phyloP scores from a whole-genome alignment of 2,113 vertebrate genomes.

The Xenopus laevis region DNA sequence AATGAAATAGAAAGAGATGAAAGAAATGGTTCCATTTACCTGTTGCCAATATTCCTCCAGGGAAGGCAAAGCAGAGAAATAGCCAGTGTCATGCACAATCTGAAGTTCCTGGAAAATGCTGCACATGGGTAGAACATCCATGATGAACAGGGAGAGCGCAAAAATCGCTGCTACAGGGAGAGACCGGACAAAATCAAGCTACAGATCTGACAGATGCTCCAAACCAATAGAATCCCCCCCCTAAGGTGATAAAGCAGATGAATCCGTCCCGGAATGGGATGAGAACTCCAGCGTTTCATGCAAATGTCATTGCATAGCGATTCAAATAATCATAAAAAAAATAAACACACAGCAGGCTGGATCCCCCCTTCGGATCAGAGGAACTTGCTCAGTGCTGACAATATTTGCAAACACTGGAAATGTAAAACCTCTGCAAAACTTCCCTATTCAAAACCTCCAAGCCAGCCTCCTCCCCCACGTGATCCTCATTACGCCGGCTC shows the following conservation, averaged over 20 bases:
- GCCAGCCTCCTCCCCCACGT: constrained; percentile 63
- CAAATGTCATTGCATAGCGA: constrained; percentile 67
- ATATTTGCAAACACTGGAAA: constrained; percentile 90
- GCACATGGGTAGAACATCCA: constrained; percentile 99
- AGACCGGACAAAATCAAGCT: constrained; percentile 15
- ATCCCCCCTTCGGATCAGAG: constrained; percentile 54
- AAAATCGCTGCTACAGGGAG: constrained; percentile 27
- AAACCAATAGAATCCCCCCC: constrained; percentile 2
- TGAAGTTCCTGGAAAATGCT: constrained; percentile 99
- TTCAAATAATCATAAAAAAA: constrained; percentile 26
- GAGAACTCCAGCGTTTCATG: constrained; percentile 66
- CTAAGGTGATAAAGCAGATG: constrained; percentile 43
- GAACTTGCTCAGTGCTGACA: constrained; percentile 65
- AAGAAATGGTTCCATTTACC: constrained; percentile 69
- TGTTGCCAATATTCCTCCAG: constrained; percentile 99
- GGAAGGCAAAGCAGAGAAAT: constrained; percentile 97
- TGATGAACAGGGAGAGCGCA: constrained; percentile 55
- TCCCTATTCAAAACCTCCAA: constrained; percentile 87
- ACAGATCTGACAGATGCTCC: neutral
- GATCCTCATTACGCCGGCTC: constrained; percentile 62
- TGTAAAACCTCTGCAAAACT: constrained; percentile 85
- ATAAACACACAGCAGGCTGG: neutral
- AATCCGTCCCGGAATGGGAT: constrained; percentile 52
- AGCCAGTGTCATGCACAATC: constrained; percentile 98
- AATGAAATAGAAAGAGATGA: no score